Base-by-base conservation (phyloP, 2,888 invertebrate genomes). In the Ectropis crepuscularia region DNA sequence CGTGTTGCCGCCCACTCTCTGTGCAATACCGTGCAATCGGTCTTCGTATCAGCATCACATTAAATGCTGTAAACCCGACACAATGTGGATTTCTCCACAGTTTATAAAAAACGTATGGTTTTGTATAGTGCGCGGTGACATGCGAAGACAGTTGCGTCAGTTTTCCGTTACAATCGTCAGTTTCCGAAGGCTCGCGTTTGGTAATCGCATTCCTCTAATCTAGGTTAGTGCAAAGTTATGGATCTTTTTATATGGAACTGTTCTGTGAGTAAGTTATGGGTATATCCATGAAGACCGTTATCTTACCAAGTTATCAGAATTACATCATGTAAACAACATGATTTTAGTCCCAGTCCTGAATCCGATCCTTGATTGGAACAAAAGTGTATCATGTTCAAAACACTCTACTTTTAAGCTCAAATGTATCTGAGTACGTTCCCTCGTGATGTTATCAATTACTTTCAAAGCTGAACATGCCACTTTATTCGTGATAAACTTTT, bases 1-100 rank as follows among this genome's bases (percentile, higher is more conserved):
- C 90, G 90, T 90, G 90, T 88, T 73, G 79, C 78, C 90, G 89
- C 90, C 90, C 90, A 91, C 90, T 80, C 76, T 60, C 83, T 73
- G 87, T 85, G 85, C 89, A 86, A 83, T 85, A 84, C 86, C 81
- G 80, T 81, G 83, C 88, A 87, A 89, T 90, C 90, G 80, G 76
- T 74, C 81, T 78, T 81, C 85, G 82, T 89, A 90, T 90, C 90
- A 80, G 88, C 89, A 87, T 88, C 82, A 77, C 89, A 89, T 90
- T 90, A 88, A 83, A 82, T 82, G 77, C 80, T 83, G 82, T 82
- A 85, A 83, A 79, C 77, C 71, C 67, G 74, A 74, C 80, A 87
- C 88, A 88, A 87, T 85, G 85, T 78, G 78, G 79, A 84, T 87
- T 88, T 87, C 84, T 84, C 81, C 83, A 86, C 79, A 77, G 73